Percentiles rank a stretch among this genome's conserved stretches.
Evolutionary conservation across 35 echinoderm and acorn worm genomes (phyloP).

Genomic region (Apostichopus japonicus): DNA sequence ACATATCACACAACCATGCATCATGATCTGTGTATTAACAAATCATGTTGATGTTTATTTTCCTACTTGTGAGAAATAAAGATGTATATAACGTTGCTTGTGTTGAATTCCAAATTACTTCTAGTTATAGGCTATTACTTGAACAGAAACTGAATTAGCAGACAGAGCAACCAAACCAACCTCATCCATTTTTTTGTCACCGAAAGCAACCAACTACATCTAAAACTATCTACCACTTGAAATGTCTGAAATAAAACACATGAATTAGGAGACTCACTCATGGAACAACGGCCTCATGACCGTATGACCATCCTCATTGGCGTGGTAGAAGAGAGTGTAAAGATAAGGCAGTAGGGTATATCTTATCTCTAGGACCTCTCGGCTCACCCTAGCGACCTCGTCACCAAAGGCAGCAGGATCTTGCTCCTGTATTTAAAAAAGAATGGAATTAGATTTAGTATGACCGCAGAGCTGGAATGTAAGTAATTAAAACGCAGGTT

Average conservation of each 20-base stretch:
- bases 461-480: too few species aligned
- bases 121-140: too few species aligned
- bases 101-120: too few species aligned
- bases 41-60: too few species aligned
- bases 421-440: slow-evolving; percentile 72
- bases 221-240: background rate
- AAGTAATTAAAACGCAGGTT: too few species aligned
- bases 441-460: background rate
- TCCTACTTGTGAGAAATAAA: too few species aligned
- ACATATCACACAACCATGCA: too few species aligned
- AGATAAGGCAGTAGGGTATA: slow-evolving; percentile 85
- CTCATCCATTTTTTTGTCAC: background rate
- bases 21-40: too few species aligned
- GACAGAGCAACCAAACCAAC: background rate
- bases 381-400: slow-evolving; percentile 62
- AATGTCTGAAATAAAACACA: too few species aligned
- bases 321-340: slow-evolving; percentile 88
- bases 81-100: too few species aligned
- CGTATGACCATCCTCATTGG: slow-evolving; percentile 66
- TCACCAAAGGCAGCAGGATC: slow-evolving; percentile 71
- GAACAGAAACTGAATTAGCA: too few species aligned
- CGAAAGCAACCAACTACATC: background rate
- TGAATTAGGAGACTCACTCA: slow-evolving; percentile 68
- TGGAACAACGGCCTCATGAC: slow-evolving; percentile 80
- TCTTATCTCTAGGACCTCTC: slow-evolving; percentile 68